A percentile compares a stretch with the other conserved stretches of the same genome.
These are phyloP conservation scores for Poicephalus meyeri DNA, from an alignment of 2,113 vertebrate genomes.

Conservation along the genomic window DNA sequence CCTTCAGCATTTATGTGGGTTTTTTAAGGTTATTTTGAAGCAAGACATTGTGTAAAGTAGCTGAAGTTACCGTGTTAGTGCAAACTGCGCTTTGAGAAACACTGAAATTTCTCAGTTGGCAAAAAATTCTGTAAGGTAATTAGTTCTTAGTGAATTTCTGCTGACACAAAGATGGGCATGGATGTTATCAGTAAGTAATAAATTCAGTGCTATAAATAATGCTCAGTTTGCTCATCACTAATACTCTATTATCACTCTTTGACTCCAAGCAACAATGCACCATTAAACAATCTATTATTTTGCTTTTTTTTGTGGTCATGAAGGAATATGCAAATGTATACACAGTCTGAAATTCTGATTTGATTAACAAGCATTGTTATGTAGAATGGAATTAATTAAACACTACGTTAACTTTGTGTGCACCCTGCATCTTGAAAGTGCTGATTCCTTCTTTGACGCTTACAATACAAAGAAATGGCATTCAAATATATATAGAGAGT, in stretches of 20 bases:
- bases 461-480: background rate
- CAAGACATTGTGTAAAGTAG: background rate
- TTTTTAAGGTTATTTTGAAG: background rate
- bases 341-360: background rate
- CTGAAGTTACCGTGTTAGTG: background rate
- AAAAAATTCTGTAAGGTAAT: background rate
- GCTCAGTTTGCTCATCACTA: background rate
- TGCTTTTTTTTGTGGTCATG: background rate
- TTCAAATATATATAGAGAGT: background rate
- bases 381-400: constrained; percentile 24
- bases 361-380: background rate
- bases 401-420: background rate
- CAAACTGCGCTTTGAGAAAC: background rate
- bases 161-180: background rate
- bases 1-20: background rate
- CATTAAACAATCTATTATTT: background rate
- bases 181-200: background rate
- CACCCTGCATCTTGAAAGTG: background rate
- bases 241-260: background rate
- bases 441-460: background rate
- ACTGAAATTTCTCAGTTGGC: background rate
- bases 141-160: background rate
- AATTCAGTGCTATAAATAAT: background rate
- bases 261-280: background rate
- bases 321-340: background rate